These are phyloP conservation scores for Promerops cafer DNA, from an alignment of 2,113 vertebrate genomes.

Conservation along the genomic window DNA sequence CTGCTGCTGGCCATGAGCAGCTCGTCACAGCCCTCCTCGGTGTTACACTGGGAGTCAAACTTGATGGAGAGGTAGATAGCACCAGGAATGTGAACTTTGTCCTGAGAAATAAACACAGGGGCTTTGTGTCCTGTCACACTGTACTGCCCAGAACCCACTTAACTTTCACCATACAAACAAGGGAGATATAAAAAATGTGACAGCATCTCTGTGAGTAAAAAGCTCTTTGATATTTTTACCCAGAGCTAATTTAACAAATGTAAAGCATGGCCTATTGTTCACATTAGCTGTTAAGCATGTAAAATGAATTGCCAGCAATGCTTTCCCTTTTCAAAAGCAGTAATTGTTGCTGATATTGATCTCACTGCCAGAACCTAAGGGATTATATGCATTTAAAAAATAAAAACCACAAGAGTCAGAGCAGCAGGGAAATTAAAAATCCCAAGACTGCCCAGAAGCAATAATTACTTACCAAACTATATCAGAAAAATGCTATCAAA, in stretches of 20 bases:
- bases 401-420: not conserved
- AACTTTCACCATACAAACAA: not conserved
- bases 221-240: not conserved
- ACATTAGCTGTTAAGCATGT: not conserved
- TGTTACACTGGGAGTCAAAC: slow-evolving; percentile 91
- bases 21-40: slow-evolving; percentile 95
- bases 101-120: slow-evolving; percentile 64
- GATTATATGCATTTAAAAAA: not conserved
- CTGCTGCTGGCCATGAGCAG: slow-evolving; percentile 90
- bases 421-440: not conserved
- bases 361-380: not conserved
- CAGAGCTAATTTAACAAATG: not conserved
- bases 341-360: not conserved
- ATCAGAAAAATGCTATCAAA: not conserved
- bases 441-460: not conserved
- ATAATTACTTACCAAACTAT: not conserved
- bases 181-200: not conserved
- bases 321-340: not conserved
- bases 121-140: not conserved
- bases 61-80: slow-evolving; percentile 96
- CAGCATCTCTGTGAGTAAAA: not conserved
- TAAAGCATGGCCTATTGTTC: not conserved
- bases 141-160: not conserved
- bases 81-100: slow-evolving; percentile 97
- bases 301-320: not conserved